Conservation (phyloP, 2,888 invertebrate genomes). For the Stomorhina lunata region DNA sequence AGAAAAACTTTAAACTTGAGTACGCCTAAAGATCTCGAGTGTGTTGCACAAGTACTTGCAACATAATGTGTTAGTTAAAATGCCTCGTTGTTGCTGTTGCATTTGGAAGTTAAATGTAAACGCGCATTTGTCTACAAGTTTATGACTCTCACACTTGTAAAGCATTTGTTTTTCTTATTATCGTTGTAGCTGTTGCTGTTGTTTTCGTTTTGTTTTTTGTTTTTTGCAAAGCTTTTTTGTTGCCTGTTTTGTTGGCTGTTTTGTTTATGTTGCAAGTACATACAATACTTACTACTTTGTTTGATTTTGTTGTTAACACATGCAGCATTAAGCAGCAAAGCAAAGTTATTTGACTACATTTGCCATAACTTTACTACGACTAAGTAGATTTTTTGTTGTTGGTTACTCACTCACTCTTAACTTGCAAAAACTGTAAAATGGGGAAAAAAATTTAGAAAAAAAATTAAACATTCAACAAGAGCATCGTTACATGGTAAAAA, state of each 20-base stretch:
- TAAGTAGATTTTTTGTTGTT: no score
- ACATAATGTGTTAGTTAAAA: conserved; percentile 37
- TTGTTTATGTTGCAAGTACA: conserved; percentile 15
- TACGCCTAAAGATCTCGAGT: neutral
- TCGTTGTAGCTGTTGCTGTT: neutral
- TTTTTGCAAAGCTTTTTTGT: neutral
- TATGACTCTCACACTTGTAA: conserved; percentile 60
- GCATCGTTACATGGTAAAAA: conserved; percentile 3
- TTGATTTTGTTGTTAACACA: conserved; percentile 4
- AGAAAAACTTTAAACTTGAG: neutral
- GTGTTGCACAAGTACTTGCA: neutral
- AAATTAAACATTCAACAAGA: conserved; percentile 36
- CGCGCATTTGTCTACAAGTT: conserved; percentile 62
- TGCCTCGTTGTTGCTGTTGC: conserved; percentile 19
- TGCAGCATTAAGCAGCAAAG: conserved; percentile 42
- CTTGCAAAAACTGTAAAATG: neutral
- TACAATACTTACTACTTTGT: neutral
- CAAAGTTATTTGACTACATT: conserved; percentile 52
- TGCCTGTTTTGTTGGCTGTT: no score
- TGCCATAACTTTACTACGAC: conserved; percentile 54
- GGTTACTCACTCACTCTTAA: conserved; percentile 31
- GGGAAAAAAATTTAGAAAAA: neutral
- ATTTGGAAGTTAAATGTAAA: conserved; percentile 49
- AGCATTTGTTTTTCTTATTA: conserved; percentile 14
- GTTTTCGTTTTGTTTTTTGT: neutral